phyloP scores from a whole-genome alignment of 2,888 invertebrate genomes.

The Stratiomys singularior region DNA sequence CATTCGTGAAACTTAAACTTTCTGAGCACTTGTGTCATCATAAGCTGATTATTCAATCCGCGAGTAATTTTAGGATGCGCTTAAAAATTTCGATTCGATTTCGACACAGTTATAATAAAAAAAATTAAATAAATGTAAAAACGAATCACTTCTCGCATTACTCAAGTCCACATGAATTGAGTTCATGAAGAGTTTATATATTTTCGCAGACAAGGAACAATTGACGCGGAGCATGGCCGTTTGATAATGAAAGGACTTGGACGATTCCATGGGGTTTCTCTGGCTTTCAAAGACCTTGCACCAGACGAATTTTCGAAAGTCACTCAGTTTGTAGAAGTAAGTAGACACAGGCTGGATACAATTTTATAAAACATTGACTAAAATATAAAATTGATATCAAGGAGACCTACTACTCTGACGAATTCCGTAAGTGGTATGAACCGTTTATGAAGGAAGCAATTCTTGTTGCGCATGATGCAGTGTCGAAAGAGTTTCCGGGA shows the following conservation, averaged over 20 bases:
- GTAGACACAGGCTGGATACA: neutral
- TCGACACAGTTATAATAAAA: too few species aligned
- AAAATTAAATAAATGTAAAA: too few species aligned
- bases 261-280: conserved; percentile 71
- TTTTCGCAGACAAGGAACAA: conserved; percentile 67
- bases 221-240: conserved; percentile 67
- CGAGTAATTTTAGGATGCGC: too few species aligned
- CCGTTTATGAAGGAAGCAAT: conserved; percentile 68
- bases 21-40: too few species aligned
- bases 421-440: conserved; percentile 69
- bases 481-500: conserved; percentile 72
- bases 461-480: conserved; percentile 71
- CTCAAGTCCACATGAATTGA: too few species aligned
- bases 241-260: conserved; percentile 68
- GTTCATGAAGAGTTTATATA: too few species aligned
- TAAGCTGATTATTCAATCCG: too few species aligned
- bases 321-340: conserved; percentile 60
- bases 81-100: too few species aligned
- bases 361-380: neutral
- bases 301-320: conserved; percentile 67
- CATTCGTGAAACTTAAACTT: too few species aligned
- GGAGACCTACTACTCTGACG: conserved; percentile 71
- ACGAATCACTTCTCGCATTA: too few species aligned
- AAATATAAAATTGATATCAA: conserved; percentile 53
- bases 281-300: conserved; percentile 70